Conservation (phyloP, 2,113 vertebrate genomes). For the Mormyrus lacerda region DNA sequence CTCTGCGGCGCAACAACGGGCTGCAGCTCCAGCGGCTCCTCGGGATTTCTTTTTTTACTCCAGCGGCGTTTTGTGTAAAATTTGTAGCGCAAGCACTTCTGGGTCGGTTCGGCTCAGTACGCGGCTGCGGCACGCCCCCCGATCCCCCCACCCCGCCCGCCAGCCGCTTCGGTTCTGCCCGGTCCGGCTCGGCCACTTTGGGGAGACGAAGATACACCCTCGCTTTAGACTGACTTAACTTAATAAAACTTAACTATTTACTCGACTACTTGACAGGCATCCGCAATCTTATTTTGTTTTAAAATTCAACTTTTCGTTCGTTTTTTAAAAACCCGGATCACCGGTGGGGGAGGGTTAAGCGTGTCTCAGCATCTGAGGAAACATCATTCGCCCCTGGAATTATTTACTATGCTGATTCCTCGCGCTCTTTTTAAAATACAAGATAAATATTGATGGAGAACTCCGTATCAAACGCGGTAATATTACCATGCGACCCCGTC, state of each 20-base stretch:
- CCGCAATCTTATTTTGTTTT: not conserved
- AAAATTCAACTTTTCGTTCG: not conserved
- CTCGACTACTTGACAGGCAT: not conserved
- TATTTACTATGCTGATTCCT: not conserved
- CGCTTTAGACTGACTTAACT: not conserved
- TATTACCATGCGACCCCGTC: not conserved
- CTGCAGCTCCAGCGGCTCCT: constrained; percentile 15
- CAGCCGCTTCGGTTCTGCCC: constrained; percentile 9
- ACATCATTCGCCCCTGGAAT: not conserved
- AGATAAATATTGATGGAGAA: not conserved
- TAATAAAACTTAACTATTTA: not conserved
- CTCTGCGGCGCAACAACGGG: not conserved
- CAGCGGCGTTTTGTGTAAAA: constrained; percentile 27
- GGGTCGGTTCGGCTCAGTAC: constrained; percentile 15
- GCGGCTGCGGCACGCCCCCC: constrained; percentile 31
- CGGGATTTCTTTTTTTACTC: constrained; percentile 28
- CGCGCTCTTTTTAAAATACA: not conserved
- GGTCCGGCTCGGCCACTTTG: constrained; percentile 23
- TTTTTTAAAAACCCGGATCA: not conserved
- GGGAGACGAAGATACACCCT: not conserved
- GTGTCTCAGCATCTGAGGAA: not conserved
- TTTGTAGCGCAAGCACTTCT: constrained; percentile 44
- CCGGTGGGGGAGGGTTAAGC: not conserved
- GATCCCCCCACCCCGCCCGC: constrained; percentile 9
- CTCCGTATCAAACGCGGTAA: not conserved